phyloP scores from a whole-genome alignment of 37 sponge, comb jelly and placozoan species.

The Spongilla lacustris region DNA sequence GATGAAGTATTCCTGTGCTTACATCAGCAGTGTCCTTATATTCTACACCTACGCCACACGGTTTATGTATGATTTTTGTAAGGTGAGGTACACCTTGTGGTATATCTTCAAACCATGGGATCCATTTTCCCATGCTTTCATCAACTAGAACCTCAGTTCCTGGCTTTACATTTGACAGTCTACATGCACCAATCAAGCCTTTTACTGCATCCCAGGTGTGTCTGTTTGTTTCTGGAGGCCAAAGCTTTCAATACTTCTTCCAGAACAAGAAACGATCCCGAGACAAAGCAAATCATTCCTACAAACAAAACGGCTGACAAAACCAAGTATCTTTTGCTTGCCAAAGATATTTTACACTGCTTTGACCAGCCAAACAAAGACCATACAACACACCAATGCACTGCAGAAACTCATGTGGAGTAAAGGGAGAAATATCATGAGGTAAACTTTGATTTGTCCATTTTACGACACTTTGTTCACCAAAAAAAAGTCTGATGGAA shows the following conservation, averaged over 20 bases:
- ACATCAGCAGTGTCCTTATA: conserved; percentile 1
- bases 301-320: neutral
- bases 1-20: neutral
- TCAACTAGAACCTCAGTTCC: neutral
- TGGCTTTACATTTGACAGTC: neutral
- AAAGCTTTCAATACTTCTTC: neutral
- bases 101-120: neutral
- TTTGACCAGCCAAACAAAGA: neutral
- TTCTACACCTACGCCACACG: neutral
- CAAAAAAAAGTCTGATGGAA: neutral
- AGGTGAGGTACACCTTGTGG: neutral
- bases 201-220: neutral
- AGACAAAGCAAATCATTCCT: neutral
- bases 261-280: neutral
- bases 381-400: neutral
- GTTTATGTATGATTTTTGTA: neutral
- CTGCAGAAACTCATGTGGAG: neutral
- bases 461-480: neutral
- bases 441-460: neutral
- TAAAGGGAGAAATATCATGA: neutral
- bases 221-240: neutral
- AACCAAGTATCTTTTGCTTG: neutral
- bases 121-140: neutral
- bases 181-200: neutral
- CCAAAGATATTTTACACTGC: neutral